Base-by-base conservation (phyloP, 2,113 vertebrate genomes). In the Steatornis caripensis region DNA sequence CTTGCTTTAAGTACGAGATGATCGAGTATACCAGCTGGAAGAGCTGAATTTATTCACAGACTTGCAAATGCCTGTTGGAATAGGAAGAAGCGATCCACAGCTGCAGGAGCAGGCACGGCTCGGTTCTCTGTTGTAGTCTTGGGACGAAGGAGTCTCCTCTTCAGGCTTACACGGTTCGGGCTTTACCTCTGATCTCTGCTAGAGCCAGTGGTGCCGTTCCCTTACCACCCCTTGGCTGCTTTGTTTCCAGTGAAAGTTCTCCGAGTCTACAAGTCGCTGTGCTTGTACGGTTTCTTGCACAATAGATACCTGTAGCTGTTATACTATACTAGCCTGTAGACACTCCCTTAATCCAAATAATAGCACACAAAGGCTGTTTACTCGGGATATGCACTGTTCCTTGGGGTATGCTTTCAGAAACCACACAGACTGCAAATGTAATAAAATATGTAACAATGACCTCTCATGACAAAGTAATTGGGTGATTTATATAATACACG, bases 201-300 rank as follows among this genome's bases (percentile, higher is more conserved):
- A 2, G 20, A 55, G 57, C 24, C 43, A 4, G 0, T 4, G 45
- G 27, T 24, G 64, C 95, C 2, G 1, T 41, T 51, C 57, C 86
- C 84, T 36, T 3, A 2, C 57, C 37, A 18, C 15, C 43, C 36
- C 41, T 30, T 26, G 83, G 39, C 72, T 80, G 43, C 48, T 13
- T 7, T 22, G 32, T 48, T 79, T 23, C 2, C 82, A 10, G 55
- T 1, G 43, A 17, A 9, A 20, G 83, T 18, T 80, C 91, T 26
- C 39, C 0, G 4, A 37, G 82, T 6, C 65, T 30, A 2, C 39
- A 6, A 4, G n/a, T 14, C 6, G 1, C 64, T 17, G 2, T 11
- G 82, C 60, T 55, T 8, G 0, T 24, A 20, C 22, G 17, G 65
- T 15, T 48, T 49, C 76, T 80, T 92, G 93, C 84, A 39, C 91